Base-by-base conservation (phyloP, 2,797 vertebrate genomes). In the Gobionotothen gibberifrons region DNA sequence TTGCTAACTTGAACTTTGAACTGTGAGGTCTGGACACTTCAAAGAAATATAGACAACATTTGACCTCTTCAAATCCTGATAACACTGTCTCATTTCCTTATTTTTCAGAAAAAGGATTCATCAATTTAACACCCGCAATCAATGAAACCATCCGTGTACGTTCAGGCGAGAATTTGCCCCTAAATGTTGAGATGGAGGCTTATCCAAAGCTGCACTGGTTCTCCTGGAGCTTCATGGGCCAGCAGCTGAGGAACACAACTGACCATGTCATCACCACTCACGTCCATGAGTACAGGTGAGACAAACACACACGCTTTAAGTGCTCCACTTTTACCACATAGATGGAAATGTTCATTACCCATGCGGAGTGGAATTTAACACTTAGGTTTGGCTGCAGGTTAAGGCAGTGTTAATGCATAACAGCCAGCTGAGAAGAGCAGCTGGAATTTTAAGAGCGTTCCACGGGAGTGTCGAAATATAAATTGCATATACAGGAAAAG, bases 71-170 rank as follows among this genome's bases (percentile, higher is more conserved):
- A n/a, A 72, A 56, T 43, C 17, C 3, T 16, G 5, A 1, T 44
- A 52, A 13, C 8, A 51, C 47, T 6, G 5, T 59, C 8, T 4
- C 0, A 16, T 55, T 42, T 69, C 7, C 29, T 83, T 83, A 7
- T 64, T 36, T 91, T 92, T 47, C 89, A 99, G 98, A 95, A 74
- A 96, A 94, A 92, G 98, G 97, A 76, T 99, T 97, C 90, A 95
- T 99, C 78, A 94, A 87, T 78, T 81, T 97, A 76, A 88, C 89
- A 26, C 89, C 93, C 9, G 76, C 84, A 53, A 92, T 86, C 68
- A 98, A 97, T 85, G 92, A 91, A 53, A 97, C 96, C 3, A 83
- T 97, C 69, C 95, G 94, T 66, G 94, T 99, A 26, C 96, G 96
- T 3, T 94, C 96, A 9, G 98, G 98, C 1, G 96, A 99, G 82